A percentile compares a stretch with the other conserved stretches of the same genome.
phyloP scores from a whole-genome alignment of 2,888 invertebrate species.

The Baccha elongata region DNA sequence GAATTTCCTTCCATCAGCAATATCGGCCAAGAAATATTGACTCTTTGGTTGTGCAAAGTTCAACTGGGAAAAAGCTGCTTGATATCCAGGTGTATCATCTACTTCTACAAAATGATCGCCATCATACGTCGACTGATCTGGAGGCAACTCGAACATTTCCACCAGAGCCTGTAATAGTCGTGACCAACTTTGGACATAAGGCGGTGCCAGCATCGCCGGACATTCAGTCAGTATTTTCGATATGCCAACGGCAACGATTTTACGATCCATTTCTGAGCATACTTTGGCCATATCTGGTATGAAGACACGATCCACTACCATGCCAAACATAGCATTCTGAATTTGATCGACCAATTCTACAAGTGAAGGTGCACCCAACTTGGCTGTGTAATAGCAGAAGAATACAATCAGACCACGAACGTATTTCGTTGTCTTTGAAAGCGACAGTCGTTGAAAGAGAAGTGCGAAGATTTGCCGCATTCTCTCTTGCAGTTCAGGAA shows the following conservation, averaged over 20 bases:
- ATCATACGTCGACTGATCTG: conserved; percentile 89
- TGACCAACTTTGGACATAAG: conserved; percentile 87
- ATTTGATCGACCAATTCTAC: conserved; percentile 92
- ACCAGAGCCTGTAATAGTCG: conserved; percentile 88
- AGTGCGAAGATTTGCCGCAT: conserved; percentile 94
- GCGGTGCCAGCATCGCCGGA: conserved; percentile 86
- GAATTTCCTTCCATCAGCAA: conserved; percentile 83
- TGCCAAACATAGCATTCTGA: conserved; percentile 95
- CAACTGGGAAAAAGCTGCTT: conserved; percentile 93
- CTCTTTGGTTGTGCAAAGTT: conserved; percentile 90
- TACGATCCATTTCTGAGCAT: conserved; percentile 90
- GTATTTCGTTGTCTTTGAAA: conserved; percentile 97
- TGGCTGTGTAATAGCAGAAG: conserved; percentile 92
- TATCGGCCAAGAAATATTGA: conserved; percentile 84
- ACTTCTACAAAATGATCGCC: conserved; percentile 95
- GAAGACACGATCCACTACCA: conserved; percentile 96
- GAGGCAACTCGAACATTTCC: conserved; percentile 94
- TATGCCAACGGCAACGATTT: conserved; percentile 95
- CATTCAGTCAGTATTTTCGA: conserved; percentile 92
- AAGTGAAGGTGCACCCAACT: conserved; percentile 89
- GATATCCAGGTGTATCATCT: conserved; percentile 93
- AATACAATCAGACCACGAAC: conserved; percentile 95
- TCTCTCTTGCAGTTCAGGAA: conserved; percentile 88
- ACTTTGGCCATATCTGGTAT: conserved; percentile 94
- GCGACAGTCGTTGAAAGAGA: conserved; percentile 95